Conservation (phyloP, 2,888 invertebrate species). For the Amphipyra berbera region DNA sequence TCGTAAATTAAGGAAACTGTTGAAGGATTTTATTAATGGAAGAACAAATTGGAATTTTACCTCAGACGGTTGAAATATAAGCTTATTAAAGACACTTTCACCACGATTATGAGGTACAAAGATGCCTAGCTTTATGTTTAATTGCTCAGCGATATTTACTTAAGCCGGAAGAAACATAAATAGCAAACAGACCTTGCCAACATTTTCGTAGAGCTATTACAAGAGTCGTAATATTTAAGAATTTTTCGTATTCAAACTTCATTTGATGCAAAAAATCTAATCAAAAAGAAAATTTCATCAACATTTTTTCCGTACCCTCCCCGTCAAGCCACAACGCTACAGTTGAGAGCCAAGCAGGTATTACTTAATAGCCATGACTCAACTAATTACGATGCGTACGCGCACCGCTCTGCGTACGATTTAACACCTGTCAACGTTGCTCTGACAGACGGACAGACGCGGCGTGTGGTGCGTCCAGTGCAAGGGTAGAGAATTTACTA, state of each 20-base stretch:
- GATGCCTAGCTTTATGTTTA: no score
- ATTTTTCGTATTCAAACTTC: no score
- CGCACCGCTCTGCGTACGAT: conserved; percentile 74
- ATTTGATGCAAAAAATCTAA: conserved; percentile 5
- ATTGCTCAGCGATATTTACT: no score
- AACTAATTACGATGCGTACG: conserved; percentile 76
- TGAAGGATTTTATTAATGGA: conserved; percentile 17
- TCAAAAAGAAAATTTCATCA: conserved; percentile 3
- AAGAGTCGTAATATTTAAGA: no score
- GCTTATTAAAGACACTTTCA: no score
- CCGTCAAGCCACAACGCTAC: conserved; percentile 5
- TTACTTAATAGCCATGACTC: conserved; percentile 80
- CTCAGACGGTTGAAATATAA: no score
- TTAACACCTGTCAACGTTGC: conserved; percentile 85
- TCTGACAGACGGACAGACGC: conserved; percentile 76
- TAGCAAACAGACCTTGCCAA: no score
- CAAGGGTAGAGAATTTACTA: conserved; percentile 37
- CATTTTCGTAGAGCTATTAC: no score
- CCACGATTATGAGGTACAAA: no score
- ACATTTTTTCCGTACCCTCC: conserved; percentile 24
- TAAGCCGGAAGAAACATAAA: no score
- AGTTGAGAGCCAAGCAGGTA: conserved; percentile 55
- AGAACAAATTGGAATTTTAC: background rate
- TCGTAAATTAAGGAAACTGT: conserved; percentile 23
- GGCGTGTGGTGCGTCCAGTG: conserved; percentile 62